phyloP scores from a whole-genome alignment of 2,113 vertebrate species.

The Numenius arquata region DNA sequence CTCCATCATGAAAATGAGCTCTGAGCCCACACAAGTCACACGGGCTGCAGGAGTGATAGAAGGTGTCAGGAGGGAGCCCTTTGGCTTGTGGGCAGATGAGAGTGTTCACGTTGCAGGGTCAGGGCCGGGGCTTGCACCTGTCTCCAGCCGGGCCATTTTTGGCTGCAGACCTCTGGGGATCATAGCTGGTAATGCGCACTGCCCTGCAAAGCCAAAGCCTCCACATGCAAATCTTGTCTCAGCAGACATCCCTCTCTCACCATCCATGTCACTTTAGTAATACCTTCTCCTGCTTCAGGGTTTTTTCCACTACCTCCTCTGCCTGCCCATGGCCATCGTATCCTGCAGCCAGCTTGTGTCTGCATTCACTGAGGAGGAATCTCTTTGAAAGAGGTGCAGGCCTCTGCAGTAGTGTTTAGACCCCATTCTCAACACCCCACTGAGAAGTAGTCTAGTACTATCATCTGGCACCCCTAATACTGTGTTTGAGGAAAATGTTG shows the following conservation, averaged over 20 bases:
- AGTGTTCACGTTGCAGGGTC: neutral
- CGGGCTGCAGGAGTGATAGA: conserved; percentile 3
- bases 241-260: neutral
- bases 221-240: neutral
- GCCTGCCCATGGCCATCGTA: too few species aligned
- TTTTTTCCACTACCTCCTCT: neutral
- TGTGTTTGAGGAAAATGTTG: neutral
- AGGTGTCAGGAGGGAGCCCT: neutral
- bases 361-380: neutral
- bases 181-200: neutral
- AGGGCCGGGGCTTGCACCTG: neutral
- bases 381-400: neutral
- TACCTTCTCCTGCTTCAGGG: neutral
- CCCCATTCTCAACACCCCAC: neutral
- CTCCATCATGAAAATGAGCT: conserved; percentile 71
- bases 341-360: neutral
- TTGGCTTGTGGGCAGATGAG: neutral
- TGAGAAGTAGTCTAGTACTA: neutral
- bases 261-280: neutral
- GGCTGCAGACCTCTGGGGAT: neutral
- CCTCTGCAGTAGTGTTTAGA: neutral
- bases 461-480: neutral
- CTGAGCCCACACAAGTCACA: conserved; percentile 43
- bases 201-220: neutral
- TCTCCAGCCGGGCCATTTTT: neutral